Base-by-base conservation (phyloP, 23 tunicate genomes). In the Botrylloides violaceus region DNA sequence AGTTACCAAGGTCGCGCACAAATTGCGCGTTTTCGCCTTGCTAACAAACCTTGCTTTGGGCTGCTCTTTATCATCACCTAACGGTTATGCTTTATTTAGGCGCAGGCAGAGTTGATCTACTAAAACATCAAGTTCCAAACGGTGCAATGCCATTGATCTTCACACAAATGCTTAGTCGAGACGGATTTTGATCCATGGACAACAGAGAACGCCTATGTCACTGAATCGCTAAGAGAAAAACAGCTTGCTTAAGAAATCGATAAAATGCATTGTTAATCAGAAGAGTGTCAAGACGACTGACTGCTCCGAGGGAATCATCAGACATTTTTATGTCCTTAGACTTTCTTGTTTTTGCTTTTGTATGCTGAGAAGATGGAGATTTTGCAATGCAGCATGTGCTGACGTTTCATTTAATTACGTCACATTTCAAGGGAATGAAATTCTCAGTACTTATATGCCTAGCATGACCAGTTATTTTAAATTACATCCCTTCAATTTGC, bases 81-180 rank as follows among this genome's bases (percentile, higher is more conserved):
- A 43, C 15, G 53, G 53, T 7, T 43, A 43, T 59, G 21, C 29
- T 65, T 20, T 32, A 12, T 68, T 34, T 72, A 80, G 85, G 85
- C 12, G 60, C 85, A 3, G 85, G 72, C 39, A 27, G 85, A 2
- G 85, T 73, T 15, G 66, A 32, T 23, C 34, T 70, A 4, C 33
- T 80, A 15, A 80, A 73, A 37, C 60, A 32, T 32, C 71, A 80
- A 61, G 68, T 80, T 27, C 85, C 85, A 20, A 26, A 26, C 0
- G 85, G 72, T 7, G 39, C 85, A 4, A 80, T 80, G 85, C 85
- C 85, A 2, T 70, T 59, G 21, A 59, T 80, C 6, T 43, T 80
- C 49, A 47, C 85, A 15, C 78, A 80, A 64, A 80, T 80, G 85
- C 64, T 80, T 21, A 59, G 49, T n/a, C 29, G 85, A 32, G 81